Evolutionary conservation across 2,888 invertebrate genomes (phyloP), one percentile per base, ranked within the genome.

Genomic region (Priocnemis perturbator): DNA sequence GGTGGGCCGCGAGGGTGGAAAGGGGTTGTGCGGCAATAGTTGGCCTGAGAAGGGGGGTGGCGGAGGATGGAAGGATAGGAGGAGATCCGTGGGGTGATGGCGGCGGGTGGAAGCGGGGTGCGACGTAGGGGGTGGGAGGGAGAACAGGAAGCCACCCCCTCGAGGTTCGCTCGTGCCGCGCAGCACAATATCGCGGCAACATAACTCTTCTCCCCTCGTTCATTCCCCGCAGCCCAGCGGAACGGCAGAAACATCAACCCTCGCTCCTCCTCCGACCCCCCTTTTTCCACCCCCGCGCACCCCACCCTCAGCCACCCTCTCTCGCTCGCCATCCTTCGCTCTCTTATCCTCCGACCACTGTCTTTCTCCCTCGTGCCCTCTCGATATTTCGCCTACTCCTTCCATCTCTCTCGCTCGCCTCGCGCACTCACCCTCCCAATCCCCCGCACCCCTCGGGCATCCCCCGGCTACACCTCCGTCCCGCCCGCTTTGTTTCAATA

Each of bases 201-300:
- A 89, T 89, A 88, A 89, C 88, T 88, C 88, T 89, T 89, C 87
- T 87, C 88, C 86, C 88, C 88, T 87, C 85, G 84, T 87, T 86
- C 87, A 81, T 84, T 83, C 81, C 77, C 83, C 81, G 81, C 76
- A 77, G 76, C 75, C 77, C 79, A 64, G 77, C 72, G 77, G 78
- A 85, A 83, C 81, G 85, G 82, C 84, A 85, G 87, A 87, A 87
- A 87, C 87, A 87, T 87, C 87, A 85, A 86, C 84, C 85, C 86
- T 83, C 84, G 77, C 37, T 37, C 82, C 81, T 81, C 72, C 64
- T 55, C 60, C 60, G 63, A 37, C 37, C 37, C 37, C 37, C 26
- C 7, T 26, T 11, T 37, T 37, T 11, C 11, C 37, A 3, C 2
- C 37, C 37, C 37, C 7, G 14, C 37, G 26, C 26, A 26, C 37